phyloP scores from a whole-genome alignment of 2,888 invertebrate genomes.

The Cryptus armator region DNA sequence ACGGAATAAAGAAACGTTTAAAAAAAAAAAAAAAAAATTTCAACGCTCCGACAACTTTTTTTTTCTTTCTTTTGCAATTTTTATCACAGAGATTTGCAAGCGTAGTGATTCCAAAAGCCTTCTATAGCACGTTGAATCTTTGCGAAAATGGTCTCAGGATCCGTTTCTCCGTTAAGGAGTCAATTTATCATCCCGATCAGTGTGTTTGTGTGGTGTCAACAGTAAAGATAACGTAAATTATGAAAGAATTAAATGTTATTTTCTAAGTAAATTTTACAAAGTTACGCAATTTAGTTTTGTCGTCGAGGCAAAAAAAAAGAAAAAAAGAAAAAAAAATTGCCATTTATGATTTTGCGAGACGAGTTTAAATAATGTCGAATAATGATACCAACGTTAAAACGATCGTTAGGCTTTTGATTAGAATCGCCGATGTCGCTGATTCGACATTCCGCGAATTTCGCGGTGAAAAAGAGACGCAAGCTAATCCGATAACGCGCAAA shows the following conservation, averaged over 20 bases:
- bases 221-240: slow-evolving; percentile 7
- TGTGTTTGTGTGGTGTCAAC: slow-evolving; percentile 4
- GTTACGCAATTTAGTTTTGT: slow-evolving; percentile 8
- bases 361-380: too few species aligned
- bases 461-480: slow-evolving; percentile 29
- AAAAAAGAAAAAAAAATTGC: too few species aligned
- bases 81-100: too few species aligned
- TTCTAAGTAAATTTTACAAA: not conserved
- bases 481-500: slow-evolving; percentile 32
- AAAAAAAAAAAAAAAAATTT: not conserved
- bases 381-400: not conserved
- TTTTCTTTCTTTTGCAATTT: too few species aligned
- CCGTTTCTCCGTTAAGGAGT: not conserved
- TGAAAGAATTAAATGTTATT: slow-evolving; percentile 11
- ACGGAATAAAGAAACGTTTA: too few species aligned
- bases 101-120: too few species aligned
- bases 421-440: slow-evolving; percentile 49
- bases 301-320: not conserved
- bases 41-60: too few species aligned
- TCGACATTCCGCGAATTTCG: slow-evolving; percentile 57
- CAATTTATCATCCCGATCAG: not conserved
- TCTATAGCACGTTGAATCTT: too few species aligned
- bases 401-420: slow-evolving; percentile 23
- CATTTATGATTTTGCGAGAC: too few species aligned
- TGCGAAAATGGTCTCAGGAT: not conserved